Evolutionary conservation across 2,797 vertebrate genomes (phyloP).

Genomic region (Mus spretus): DNA sequence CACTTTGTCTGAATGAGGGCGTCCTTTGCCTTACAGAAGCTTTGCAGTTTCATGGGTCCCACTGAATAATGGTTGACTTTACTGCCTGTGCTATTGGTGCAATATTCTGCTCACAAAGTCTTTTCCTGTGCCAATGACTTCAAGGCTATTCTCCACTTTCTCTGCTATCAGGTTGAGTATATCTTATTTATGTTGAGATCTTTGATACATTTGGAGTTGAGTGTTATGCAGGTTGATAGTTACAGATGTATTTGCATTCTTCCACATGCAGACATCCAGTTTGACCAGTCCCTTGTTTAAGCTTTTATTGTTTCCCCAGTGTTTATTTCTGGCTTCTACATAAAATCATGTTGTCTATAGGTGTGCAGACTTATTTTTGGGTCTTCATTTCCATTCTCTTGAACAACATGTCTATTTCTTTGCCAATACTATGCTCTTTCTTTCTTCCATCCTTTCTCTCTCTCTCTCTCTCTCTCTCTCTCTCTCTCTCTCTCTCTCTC

Average conservation of each 20-base stretch:
- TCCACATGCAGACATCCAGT: background rate
- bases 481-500: too few species aligned
- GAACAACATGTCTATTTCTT: background rate
- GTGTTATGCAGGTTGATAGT: background rate
- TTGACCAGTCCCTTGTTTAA: background rate
- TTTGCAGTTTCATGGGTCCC: background rate
- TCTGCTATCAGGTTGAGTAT: background rate
- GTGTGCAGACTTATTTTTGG: background rate
- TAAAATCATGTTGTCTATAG: background rate
- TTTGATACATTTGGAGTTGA: background rate
- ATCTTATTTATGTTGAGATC: background rate
- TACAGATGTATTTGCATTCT: background rate
- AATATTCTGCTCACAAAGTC: background rate
- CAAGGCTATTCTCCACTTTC: background rate
- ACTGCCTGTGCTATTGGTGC: background rate
- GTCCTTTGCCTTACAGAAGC: background rate
- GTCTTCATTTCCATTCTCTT: background rate
- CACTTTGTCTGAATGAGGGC: background rate
- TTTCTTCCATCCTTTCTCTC: too few species aligned
- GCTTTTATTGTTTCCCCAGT: background rate
- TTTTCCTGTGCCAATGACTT: background rate
- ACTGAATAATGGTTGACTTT: background rate
- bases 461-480: too few species aligned
- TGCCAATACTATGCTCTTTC: background rate
- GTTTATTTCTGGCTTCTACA: background rate